A percentile compares a stretch with the other conserved stretches of the same genome.
Conservation (phyloP, 2,888 invertebrate species). For the Caenorhabditis sulstoni region DNA sequence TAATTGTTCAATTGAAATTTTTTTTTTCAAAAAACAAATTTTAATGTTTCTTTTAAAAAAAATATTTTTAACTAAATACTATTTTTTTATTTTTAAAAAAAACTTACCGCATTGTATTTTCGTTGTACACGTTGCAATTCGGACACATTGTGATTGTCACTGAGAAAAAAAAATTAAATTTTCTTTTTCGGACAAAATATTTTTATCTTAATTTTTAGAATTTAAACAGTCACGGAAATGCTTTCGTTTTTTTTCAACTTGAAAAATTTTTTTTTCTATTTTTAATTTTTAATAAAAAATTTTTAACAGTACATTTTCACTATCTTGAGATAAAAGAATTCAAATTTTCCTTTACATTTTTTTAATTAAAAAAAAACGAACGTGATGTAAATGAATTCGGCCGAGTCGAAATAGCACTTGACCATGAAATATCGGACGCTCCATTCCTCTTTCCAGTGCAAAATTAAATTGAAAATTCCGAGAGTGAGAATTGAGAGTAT, state of each 20-base stretch:
- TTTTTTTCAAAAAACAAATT: neutral
- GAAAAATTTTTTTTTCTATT: neutral
- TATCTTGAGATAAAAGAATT: too few species aligned
- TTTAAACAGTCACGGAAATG: too few species aligned
- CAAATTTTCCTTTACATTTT: too few species aligned
- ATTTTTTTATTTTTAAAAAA: neutral
- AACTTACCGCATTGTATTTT: slow-evolving; percentile 25
- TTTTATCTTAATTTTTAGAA: neutral
- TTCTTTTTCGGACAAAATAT: slow-evolving; percentile 1
- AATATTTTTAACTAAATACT: neutral
- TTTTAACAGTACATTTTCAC: neutral
- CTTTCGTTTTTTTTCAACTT: slow-evolving; percentile 2
- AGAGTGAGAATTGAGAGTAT: slow-evolving; percentile 68
- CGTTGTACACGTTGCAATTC: slow-evolving; percentile 46
- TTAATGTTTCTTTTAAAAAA: too few species aligned
- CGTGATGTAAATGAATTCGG: slow-evolving; percentile 75
- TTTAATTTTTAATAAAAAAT: neutral
- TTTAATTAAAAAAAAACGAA: slow-evolving; percentile 47
- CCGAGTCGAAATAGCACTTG: slow-evolving; percentile 67
- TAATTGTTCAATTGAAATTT: neutral
- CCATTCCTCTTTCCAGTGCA: slow-evolving; percentile 77
- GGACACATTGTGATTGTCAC: slow-evolving; percentile 64
- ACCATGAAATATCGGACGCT: slow-evolving; percentile 66
- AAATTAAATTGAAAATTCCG: slow-evolving; percentile 75
- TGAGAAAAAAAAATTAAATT: slow-evolving; percentile 49